Percentiles rank a stretch among this genome's conserved stretches.
phyloP scores from a whole-genome alignment of 64 coral and sea anemone genomes.

The Pachyseris speciosa region DNA sequence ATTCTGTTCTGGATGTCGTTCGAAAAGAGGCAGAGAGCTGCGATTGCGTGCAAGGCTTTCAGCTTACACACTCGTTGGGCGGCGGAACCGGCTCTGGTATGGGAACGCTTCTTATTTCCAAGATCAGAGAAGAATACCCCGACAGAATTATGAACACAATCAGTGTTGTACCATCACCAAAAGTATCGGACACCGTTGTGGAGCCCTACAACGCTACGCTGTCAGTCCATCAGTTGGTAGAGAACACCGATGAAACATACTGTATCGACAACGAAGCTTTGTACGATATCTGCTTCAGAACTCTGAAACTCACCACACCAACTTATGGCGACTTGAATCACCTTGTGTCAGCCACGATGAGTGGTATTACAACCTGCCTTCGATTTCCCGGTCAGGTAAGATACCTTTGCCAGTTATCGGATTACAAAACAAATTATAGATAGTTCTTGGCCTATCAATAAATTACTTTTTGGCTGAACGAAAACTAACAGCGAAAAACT shows the following conservation, averaged over 20 bases:
- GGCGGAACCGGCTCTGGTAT: constrained; percentile 59
- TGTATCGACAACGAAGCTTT: constrained; percentile 83
- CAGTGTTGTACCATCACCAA: constrained; percentile 65
- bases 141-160: constrained; percentile 72
- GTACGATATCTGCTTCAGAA: constrained; percentile 85
- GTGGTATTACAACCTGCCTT: constrained; percentile 75
- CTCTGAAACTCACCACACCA: constrained; percentile 76
- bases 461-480: too few relatives aligned
- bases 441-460: too few relatives aligned
- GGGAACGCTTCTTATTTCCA: constrained; percentile 60
- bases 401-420: too few relatives aligned
- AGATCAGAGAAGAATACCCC: constrained; percentile 67
- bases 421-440: too few relatives aligned
- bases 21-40: constrained; percentile 59
- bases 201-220: constrained; percentile 70
- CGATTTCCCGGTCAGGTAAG: constrained; percentile 80
- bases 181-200: constrained; percentile 73
- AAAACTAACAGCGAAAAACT: too few relatives aligned
- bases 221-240: constrained; percentile 61
- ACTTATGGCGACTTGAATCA: constrained; percentile 85
- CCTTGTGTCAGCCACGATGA: constrained; percentile 80
- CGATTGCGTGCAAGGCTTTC: constrained; percentile 67
- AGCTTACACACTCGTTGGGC: constrained; percentile 64
- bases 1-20: constrained; percentile 60
- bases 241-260: constrained; percentile 72